Percentiles rank a stretch among this genome's conserved stretches.
These are phyloP conservation scores for Alectura lathami DNA, from an alignment of 2,113 vertebrate genomes.

Conservation along the genomic window DNA sequence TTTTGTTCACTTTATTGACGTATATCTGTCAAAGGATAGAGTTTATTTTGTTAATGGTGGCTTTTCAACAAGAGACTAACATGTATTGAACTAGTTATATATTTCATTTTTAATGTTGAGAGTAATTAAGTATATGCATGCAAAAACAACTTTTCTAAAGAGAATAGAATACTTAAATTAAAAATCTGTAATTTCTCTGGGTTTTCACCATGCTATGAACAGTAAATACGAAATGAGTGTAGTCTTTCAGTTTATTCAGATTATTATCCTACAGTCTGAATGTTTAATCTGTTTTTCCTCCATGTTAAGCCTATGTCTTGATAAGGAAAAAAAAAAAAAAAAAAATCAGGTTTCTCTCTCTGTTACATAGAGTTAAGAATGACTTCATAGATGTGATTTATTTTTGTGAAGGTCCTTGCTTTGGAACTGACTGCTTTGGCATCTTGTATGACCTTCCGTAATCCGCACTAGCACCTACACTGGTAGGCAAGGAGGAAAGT, in stretches of 20 bases:
- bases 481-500: neutral
- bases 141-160: neutral
- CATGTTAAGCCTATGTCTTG: neutral
- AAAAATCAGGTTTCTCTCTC: neutral
- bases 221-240: neutral
- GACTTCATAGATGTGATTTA: neutral
- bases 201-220: neutral
- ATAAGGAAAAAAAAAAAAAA: neutral
- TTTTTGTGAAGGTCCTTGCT: neutral
- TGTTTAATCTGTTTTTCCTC: neutral
- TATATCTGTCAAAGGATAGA: neutral
- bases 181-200: neutral
- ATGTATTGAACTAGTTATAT: rapidly evolving
- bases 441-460: neutral
- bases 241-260: neutral
- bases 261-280: neutral
- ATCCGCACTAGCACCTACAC: neutral
- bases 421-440: neutral
- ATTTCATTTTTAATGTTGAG: neutral
- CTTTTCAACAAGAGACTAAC: neutral
- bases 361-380: neutral
- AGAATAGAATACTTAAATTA: neutral
- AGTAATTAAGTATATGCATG: neutral
- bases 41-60: neutral
- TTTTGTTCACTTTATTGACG: neutral